Conservation (phyloP, 2,888 invertebrate genomes). For the Uloborus plumipes region DNA sequence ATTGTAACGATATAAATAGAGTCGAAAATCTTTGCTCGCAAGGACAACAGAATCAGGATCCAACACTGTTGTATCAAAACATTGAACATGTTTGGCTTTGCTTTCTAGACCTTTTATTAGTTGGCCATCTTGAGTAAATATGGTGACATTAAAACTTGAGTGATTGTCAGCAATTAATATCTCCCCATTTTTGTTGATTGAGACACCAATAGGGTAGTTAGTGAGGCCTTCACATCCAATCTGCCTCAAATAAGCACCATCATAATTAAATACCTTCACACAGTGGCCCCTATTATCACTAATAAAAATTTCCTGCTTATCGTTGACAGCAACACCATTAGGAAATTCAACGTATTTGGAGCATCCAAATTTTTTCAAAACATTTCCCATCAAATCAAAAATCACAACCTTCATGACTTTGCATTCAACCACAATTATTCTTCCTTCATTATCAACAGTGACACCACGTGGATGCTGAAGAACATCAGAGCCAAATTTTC, state of each 20-base stretch:
- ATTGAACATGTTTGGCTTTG: constrained; percentile 99
- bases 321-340: constrained; percentile 99
- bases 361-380: constrained; percentile 96
- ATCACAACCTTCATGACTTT: constrained; percentile 99
- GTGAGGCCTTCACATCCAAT: constrained; percentile 99
- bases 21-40: constrained; percentile 98
- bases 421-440: constrained; percentile 99
- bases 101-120: constrained; percentile 97
- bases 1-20: constrained; percentile 98
- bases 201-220: constrained; percentile 99
- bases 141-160: constrained; percentile 99
- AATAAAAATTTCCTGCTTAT: constrained; percentile 99
- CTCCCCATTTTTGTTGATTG: constrained; percentile 96
- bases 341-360: constrained; percentile 99
- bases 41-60: constrained; percentile 98
- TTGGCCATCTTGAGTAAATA: constrained; percentile 97
- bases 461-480: constrained; percentile 99
- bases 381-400: constrained; percentile 97
- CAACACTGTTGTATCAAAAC: constrained; percentile 99
- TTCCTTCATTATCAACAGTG: constrained; percentile 97
- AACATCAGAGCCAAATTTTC: constrained; percentile 99
- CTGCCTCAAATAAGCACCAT: constrained; percentile 94
- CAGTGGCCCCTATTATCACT: constrained; percentile 99
- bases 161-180: constrained; percentile 99
- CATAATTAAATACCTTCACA: constrained; percentile 99